Evolutionary conservation across 2,888 invertebrate genomes (phyloP), one percentile per base, ranked within the genome.

Genomic region (Eremobia ochroleuca): DNA sequence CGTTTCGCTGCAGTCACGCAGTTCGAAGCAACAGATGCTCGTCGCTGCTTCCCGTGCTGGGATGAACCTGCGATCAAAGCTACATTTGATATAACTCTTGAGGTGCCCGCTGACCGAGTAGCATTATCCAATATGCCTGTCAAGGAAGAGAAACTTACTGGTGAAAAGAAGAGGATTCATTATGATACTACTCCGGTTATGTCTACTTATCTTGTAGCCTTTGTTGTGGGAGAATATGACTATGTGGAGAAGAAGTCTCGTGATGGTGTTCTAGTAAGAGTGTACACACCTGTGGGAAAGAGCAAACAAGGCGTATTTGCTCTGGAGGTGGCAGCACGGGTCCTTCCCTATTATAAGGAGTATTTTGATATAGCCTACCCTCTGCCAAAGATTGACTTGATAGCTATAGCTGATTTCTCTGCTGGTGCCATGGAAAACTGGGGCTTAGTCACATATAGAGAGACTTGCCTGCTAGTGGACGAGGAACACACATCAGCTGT

Each of bases 341-440:
- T 99, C 31, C 96, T 99, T 76, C 99, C 99, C 0, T 99, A 98
- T 92, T 99, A 99, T 95, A 99, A 99, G 90, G 98, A 99, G 73
- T 99, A 99, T 94, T 99, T 99, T 95, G 98, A 98, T 84, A 98
- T 99, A 90, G 98, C 99, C 1, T 99, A 99, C 96, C 99, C 99
- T 0, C 95, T 99, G 85, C 99, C 99, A 34, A 99, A 99, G 95
- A 98, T 99, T 94, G 99, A 99, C 95, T 97, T 99, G 76, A 99
- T 99, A 90, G 99, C 99, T 18, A 98, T 99, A 91, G 98, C 99
- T 5, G 99, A 99, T 93, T 99, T 99, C 93, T 98, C 99, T 74
- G 98, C 98, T 82, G 99, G 99, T 87, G 99, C 99, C 75, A 99
- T 99, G 99, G 99, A 99, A 95, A 99, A 99, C 95, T 99, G 99